Percentiles rank a stretch among this genome's conserved stretches.
Evolutionary conservation across 2,797 vertebrate species (phyloP).

Genomic region (Hippoglossus hippoglossus): DNA sequence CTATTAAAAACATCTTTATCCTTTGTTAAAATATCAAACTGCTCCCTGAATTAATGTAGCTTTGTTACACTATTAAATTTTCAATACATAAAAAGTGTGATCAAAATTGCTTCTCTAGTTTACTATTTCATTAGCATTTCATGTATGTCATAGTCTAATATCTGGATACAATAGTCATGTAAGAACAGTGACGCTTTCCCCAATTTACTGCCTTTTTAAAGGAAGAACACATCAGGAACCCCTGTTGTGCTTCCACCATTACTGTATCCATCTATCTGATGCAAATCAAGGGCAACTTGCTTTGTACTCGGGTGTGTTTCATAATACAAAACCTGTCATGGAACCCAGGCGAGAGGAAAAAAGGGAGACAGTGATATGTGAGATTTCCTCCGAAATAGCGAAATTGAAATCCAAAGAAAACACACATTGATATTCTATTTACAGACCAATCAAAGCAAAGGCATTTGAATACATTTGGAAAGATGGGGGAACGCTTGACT

Average conservation of each 20-base stretch:
- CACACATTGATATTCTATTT: conserved; percentile 58
- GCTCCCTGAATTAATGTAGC: neutral
- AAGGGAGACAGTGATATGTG: conserved; percentile 49
- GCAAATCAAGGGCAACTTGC: conserved; percentile 65
- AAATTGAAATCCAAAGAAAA: conserved; percentile 71
- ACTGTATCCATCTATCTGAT: conserved; percentile 59
- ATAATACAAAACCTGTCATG: conserved; percentile 68
- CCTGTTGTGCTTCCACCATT: conserved; percentile 33
- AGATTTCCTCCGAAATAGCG: conserved; percentile 52
- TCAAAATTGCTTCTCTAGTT: neutral
- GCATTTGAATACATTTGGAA: conserved; percentile 67
- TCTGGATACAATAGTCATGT: conserved; percentile 8
- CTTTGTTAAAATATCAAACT: no score
- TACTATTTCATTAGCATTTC: neutral
- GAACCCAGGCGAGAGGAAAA: conserved; percentile 35
- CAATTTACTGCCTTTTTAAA: conserved; percentile 2
- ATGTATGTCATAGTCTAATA: neutral
- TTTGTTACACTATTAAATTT: neutral
- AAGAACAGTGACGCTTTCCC: neutral
- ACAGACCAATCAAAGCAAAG: conserved; percentile 68
- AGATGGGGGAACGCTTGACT: conserved; percentile 52
- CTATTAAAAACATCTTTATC: no score
- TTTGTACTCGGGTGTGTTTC: conserved; percentile 68
- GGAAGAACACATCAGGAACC: conserved; percentile 29
- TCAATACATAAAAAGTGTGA: neutral